Evolutionary conservation across 2,888 invertebrate species (phyloP), one percentile per base, ranked within the genome.

Genomic region (Sthenelais limicola): DNA sequence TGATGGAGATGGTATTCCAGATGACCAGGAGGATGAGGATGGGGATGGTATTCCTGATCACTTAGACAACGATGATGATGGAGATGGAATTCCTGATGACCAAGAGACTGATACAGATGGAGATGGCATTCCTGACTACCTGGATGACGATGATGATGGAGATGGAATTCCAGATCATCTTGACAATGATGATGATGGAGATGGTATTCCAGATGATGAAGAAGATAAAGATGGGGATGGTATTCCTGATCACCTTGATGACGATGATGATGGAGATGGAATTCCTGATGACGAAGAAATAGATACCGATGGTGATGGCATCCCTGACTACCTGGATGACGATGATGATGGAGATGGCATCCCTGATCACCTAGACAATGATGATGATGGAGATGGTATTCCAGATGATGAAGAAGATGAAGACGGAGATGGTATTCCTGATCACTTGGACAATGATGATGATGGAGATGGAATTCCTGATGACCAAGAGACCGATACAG

Each of bases 141-240:
- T 67, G 66, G 80, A 79, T 43, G 72, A 79, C 33, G 75, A 77
- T 24, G 78, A 77, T 48, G 79, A 80, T 71, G 81, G 81, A 9
- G 83, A 85, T 75, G 85, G 85, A 9, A 83, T 85, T 21, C 83
- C 84, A 5, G 84, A 84, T 71, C 24, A 81, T 48, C 52, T 76
- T 2, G 82, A 73, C 56, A 38, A 68, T 43, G 73, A 73, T 43
- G 78, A 78, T 26, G 78, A 79, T 75, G 84, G 85, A 7, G 85
- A 84, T 77, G 84, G 77, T 24, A 78, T 83, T 48, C 83, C 83
- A 28, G 83, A 84, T 71, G 32, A 80, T 48, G 24, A 68, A 3
- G 84, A 86, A 56, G 68, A 79, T n/a, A 82, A 76, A 66, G 79
- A 80, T 74, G 75, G 74, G 24, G 79, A 80, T 67, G 77, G 74